A percentile compares a stretch with the other conserved stretches of the same genome.
These are phyloP conservation scores for Mactra quadrangularis DNA, from an alignment of 1,140 invertebrate species.

Conservation along the genomic window DNA sequence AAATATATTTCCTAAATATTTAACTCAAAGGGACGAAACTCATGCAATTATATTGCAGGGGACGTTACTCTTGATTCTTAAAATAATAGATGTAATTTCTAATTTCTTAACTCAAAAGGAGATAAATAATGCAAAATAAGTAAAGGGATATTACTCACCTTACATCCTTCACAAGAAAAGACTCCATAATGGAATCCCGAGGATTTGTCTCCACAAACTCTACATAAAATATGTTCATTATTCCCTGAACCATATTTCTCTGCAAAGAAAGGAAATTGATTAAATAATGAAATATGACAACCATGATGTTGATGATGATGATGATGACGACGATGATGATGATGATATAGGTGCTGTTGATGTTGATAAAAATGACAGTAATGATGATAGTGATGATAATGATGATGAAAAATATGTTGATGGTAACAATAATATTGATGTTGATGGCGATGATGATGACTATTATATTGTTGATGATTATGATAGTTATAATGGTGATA, in stretches of 20 bases:
- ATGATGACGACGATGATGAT: slow-evolving; percentile 54
- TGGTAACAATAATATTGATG: slow-evolving; percentile 54
- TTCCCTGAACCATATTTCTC: slow-evolving; percentile 61
- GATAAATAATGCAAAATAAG: no score
- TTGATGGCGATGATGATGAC: slow-evolving; percentile 35
- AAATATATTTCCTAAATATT: no score
- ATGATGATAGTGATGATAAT: slow-evolving; percentile 61
- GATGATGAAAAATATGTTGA: slow-evolving; percentile 56
- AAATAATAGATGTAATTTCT: no score
- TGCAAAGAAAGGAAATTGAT: slow-evolving; percentile 9
- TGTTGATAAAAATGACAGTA: slow-evolving; percentile 61
- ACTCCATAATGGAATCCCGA: slow-evolving; percentile 99
- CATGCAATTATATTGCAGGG: no score
- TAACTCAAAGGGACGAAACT: no score
- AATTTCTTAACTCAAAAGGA: no score
- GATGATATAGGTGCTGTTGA: slow-evolving; percentile 58
- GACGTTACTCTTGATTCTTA: no score
- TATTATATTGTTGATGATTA: slow-evolving; percentile 11
- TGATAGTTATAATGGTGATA: slow-evolving; percentile 6
- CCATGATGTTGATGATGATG: no score
- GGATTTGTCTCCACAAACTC: slow-evolving; percentile 95
- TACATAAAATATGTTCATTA: slow-evolving; percentile 73
- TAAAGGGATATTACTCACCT: slow-evolving; percentile 87
- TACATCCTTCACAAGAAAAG: slow-evolving; percentile 93
- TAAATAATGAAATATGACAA: background rate